phyloP scores from a whole-genome alignment of 2,888 invertebrate species.

The Silvanus unidentatus region DNA sequence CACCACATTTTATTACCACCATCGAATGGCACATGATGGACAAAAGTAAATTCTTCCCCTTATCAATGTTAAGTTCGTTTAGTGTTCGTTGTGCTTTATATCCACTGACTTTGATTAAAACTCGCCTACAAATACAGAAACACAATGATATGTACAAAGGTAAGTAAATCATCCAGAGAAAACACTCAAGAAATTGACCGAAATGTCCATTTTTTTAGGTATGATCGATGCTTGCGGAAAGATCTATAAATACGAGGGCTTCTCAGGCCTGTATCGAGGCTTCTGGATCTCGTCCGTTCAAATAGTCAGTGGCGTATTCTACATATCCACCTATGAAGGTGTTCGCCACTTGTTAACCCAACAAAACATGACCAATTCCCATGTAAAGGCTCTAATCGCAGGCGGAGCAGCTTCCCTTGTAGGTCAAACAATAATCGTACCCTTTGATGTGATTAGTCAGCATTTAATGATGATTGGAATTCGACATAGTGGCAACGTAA shows the following conservation, averaged over 20 bases:
- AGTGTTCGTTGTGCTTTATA: conserved; percentile 73
- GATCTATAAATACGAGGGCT: conserved; percentile 79
- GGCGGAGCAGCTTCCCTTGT: conserved; percentile 89
- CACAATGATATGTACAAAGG: conserved; percentile 78
- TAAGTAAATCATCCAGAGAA: conserved; percentile 27
- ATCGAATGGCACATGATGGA: conserved; percentile 99
- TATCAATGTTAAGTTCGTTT: conserved; percentile 85
- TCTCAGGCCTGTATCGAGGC: conserved; percentile 83
- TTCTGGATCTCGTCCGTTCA: conserved; percentile 89
- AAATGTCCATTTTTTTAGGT: conserved; percentile 40
- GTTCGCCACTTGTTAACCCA: conserved; percentile 74
- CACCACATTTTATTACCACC: conserved; percentile 62
- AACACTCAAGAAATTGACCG: not conserved
- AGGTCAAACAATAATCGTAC: conserved; percentile 92
- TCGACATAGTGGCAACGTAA: conserved; percentile 32
- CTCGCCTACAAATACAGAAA: conserved; percentile 84
- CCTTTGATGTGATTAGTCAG: conserved; percentile 94
- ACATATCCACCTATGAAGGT: conserved; percentile 91
- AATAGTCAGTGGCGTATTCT: conserved; percentile 61
- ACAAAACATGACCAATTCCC: conserved; percentile 57
- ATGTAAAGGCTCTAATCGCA: conserved; percentile 73
- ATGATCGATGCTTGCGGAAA: conserved; percentile 85
- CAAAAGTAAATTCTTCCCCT: conserved; percentile 85
- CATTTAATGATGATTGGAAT: conserved; percentile 90
- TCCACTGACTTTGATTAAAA: conserved; percentile 90